Evolutionary conservation across 2,888 invertebrate genomes (phyloP), one percentile per base, ranked within the genome.

Genomic region (Ochropacha duplaris): DNA sequence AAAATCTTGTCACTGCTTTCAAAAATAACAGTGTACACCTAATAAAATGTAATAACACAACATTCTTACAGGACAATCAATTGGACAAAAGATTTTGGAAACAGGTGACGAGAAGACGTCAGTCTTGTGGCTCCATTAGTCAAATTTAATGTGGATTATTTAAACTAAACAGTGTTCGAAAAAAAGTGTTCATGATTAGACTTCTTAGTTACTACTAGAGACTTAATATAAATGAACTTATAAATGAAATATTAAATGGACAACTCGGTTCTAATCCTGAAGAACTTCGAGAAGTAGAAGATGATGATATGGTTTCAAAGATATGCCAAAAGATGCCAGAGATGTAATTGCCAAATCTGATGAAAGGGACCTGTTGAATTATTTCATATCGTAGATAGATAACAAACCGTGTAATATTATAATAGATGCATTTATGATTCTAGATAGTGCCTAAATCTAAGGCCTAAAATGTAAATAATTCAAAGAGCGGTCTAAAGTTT

Each of bases 81-180:
- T 88, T 96, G 83, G 96, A 96, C 83, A 94, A 96, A 83, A 93
- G 96, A 77, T 96, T 96, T 83, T 96, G 96, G 96, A 96, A 96
- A 88, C 96, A 96, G 85, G 94, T 96, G 74, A 95, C 95, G 71
- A 95, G 95, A 92, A 94, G 96, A 84, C 93, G 95, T 69, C 94
- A 95, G 78, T 94, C 95, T 61, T 85, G 87, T 63, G 92, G 92
- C 71, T 87, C 91, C 63, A 79, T 90, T 72, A 91, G 88, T 78
- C 91, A 92, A 81, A 90, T 90, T 69, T 91, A 84, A 79, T 77
- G 57, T 56, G 56, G 64, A 58, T 63, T 58, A 64, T 60, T 49
- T 49, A 62, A 16, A 50, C 54, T 49, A 55, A 59, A 54, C 60
- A 58, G 68, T 64, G 64, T 72, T 75, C 61, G 66, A 62, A 61